Base-by-base conservation (phyloP, 2,888 invertebrate species). In the Chirona hameri region DNA sequence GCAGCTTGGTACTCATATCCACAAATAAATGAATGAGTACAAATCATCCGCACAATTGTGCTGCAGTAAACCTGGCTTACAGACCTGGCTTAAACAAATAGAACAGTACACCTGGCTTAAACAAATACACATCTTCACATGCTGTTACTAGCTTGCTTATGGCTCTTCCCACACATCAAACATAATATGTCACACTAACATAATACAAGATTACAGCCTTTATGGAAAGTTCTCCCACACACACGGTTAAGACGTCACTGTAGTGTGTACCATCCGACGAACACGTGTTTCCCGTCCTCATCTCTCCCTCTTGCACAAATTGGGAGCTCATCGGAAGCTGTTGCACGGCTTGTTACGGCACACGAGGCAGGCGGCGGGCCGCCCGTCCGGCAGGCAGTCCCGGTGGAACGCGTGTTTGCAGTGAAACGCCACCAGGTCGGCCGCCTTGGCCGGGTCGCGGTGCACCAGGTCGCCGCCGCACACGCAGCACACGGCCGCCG, bases 321-420 rank as follows among this genome's bases (percentile, higher is more conserved):
- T 60, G 60, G 1, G 15, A 52, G 52, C 65, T 72, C 72, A 72
- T 4, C 72, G 29, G 27, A 31, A 31, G 31, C 31, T 3, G 27
- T 4, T 27, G 52, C 31, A 29, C 82, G 31, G 29, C 27, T 48
- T 24, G 21, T 57, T 29, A 0, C 60, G 81, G 21, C 81, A 81
- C 55, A 81, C 81, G 21, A 60, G 18, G 24, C 81, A 81, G 60
- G 21, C 15, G 60, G 21, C 31, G 14, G 55, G 39, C 55, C 29
- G 55, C 27, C 27, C 60, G 81, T 29, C 81, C 18, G 81, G 29
- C 60, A 81, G 55, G 55, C 82, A 82, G 24, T 0, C n/a, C 5
- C 57, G 29, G 46, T 82, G 82, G 46, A 81, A 81, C n/a, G 72
- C 72, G n/a, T 82, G 82, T 12, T 81, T 69, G 39, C 82, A 82